Base-by-base conservation (phyloP, 2,888 invertebrate genomes). In the Octonoba sinensis region DNA sequence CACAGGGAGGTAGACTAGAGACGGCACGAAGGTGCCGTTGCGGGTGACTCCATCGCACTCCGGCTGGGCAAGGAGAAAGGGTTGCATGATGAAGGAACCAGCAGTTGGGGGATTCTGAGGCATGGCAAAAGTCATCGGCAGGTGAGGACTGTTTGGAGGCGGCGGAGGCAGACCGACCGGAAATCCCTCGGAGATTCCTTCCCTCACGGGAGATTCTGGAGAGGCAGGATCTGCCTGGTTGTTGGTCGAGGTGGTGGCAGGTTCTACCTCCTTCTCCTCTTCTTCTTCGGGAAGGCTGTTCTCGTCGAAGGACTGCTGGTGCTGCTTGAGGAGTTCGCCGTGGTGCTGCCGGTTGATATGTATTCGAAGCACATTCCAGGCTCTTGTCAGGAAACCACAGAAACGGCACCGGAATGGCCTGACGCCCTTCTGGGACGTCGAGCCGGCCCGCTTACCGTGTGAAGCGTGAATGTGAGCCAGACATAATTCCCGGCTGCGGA, bases 1-100 rank as follows among this genome's bases (percentile, higher is more conserved):
- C 88, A 97, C 96, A 85, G 97, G 97, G 90, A 97, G 92, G 91
- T 96, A 96, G 89, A 97, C 95, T 87, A 97, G 92, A 87, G 96
- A 95, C 86, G 97, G 95, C 87, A 95, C 93, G 89, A 96, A 94
- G 88, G 93, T 92, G 84, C 88, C 88, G 82, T 86, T 85, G 67
- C 84, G 82, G 65, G 82, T 62, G 46, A 79, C 83, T 60, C 84
- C 79, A 22, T 83, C 76, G 18, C 79, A 71, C 59, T 84, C 82
- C 59, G 85, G 83, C 85, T 95, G 94, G 89, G 93, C 92, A 86
- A 96, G 91, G 86, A 95, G 91, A 90, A 97, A 97, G 79, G 96
- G 95, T 91, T 97, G 97, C 96, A 97, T 96, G 86, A 95, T 93
- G 87, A 94, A 93, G 75, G 87, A 86, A 13, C 88, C 88, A 22